Conservation (phyloP, 2,797 vertebrate species). For the Coluber constrictor region DNA sequence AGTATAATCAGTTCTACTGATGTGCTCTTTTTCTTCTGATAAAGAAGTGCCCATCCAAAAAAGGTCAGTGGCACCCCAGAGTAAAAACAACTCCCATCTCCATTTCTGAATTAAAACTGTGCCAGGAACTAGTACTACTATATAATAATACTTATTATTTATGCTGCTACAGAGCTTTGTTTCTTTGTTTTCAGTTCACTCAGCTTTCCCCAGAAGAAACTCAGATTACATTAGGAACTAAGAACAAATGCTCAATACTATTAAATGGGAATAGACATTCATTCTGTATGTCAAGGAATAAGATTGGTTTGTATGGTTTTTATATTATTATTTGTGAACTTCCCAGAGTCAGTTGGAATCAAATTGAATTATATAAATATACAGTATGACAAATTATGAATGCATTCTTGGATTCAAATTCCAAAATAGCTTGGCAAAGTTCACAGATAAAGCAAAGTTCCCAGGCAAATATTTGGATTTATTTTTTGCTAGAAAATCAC, state of each 20-base stretch:
- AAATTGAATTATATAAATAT: background rate
- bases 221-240: background rate
- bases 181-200: background rate
- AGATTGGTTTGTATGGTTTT: background rate
- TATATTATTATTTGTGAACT: background rate
- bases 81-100: background rate
- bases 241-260: background rate
- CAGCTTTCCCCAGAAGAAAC: background rate
- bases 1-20: background rate
- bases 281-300: background rate
- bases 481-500: background rate
- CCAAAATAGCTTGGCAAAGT: background rate
- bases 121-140: background rate
- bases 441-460: background rate
- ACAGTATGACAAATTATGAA: background rate
- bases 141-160: background rate
- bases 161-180: background rate
- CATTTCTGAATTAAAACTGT: background rate
- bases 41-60: background rate
- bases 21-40: background rate
- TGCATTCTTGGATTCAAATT: background rate
- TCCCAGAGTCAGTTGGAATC: background rate
- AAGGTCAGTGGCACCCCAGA: background rate
- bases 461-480: background rate
- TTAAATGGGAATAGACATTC: background rate